These are phyloP conservation scores for Chlorops oryzae DNA, from an alignment of 1,140 invertebrate genomes.

Conservation along the genomic window DNA sequence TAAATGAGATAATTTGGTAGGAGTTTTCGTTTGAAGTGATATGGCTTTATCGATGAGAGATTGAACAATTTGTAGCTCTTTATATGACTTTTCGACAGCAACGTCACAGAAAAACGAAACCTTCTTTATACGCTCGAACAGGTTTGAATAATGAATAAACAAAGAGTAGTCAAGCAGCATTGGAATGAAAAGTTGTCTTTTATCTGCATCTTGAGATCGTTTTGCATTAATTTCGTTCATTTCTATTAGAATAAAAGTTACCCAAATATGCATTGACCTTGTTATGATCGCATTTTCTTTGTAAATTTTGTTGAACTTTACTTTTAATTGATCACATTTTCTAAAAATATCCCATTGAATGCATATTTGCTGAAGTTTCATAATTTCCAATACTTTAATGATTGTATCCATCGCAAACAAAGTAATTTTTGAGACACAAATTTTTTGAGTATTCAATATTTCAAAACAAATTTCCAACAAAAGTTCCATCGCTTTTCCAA, in stretches of 20 bases:
- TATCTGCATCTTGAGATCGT: background rate
- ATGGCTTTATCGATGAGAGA: background rate
- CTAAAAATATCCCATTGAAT: background rate
- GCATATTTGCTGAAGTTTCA: background rate
- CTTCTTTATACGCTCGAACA: background rate
- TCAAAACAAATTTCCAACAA: background rate
- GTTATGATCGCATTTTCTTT: background rate
- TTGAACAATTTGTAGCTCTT: background rate
- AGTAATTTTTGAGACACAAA: background rate
- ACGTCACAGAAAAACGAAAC: background rate
- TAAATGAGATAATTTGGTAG: background rate
- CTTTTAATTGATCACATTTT: background rate
- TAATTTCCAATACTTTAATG: background rate
- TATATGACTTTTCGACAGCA: constrained; percentile 1
- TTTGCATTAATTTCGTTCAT: background rate
- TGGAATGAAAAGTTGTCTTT: background rate
- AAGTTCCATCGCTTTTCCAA: background rate
- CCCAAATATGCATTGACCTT: background rate
- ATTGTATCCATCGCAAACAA: background rate
- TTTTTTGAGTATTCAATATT: background rate
- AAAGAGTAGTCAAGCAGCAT: constrained; percentile 19
- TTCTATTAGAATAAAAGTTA: constrained; percentile 2
- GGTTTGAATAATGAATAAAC: constrained; percentile 7
- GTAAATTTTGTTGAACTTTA: background rate
- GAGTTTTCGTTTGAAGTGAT: background rate